Conservation (phyloP, 2,113 vertebrate species). For the Heterochromis multidens region DNA sequence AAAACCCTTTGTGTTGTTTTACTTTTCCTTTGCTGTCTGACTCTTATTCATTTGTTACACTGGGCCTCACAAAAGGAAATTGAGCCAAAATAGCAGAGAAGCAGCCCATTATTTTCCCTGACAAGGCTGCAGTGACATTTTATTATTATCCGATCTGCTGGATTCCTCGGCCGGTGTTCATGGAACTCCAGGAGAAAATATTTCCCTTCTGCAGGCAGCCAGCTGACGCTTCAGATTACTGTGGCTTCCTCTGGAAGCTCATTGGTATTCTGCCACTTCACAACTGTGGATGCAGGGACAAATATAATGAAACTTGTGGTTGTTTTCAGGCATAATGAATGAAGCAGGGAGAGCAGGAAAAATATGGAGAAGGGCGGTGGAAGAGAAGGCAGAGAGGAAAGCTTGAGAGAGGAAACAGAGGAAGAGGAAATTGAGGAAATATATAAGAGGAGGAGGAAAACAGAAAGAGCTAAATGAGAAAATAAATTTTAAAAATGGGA, state of each 20-base stretch:
- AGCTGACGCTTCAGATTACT: conserved; percentile 8
- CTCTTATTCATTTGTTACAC: background rate
- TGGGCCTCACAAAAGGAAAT: background rate
- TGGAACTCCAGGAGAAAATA: conserved; percentile 9
- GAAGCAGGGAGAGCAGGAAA: background rate
- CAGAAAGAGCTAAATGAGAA: background rate
- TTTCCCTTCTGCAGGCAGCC: background rate
- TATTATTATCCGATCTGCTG: conserved; percentile 15
- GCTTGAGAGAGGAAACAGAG: background rate
- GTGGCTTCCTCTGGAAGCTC: conserved; percentile 16
- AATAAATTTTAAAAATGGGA: background rate
- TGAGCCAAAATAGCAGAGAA: background rate
- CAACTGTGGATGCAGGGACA: background rate
- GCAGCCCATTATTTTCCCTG: background rate
- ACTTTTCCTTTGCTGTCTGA: background rate
- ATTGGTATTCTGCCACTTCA: conserved; percentile 33
- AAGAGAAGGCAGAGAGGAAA: no score
- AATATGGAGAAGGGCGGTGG: no score
- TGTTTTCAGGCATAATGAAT: conserved; percentile 28
- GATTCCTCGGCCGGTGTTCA: background rate
- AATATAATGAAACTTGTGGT: conserved; percentile 22
- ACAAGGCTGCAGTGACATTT: background rate
- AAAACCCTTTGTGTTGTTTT: background rate
- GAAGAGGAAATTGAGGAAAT: background rate
- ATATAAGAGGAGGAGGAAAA: background rate